phyloP scores from a whole-genome alignment of 2,797 vertebrate species.

The Enteromius argenteus region DNA sequence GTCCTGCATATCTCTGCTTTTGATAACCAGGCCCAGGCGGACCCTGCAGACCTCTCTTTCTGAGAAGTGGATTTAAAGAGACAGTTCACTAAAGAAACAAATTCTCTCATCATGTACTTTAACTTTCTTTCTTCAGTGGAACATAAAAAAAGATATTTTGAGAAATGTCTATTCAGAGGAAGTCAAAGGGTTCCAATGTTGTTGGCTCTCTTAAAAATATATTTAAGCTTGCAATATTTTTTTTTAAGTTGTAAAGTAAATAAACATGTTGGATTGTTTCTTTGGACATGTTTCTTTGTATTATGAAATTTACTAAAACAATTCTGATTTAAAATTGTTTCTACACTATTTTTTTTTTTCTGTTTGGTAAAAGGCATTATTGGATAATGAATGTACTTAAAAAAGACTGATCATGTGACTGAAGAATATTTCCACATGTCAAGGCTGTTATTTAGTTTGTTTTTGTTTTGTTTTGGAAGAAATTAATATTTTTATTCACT shows the following conservation, averaged over 20 bases:
- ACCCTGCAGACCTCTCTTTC: neutral
- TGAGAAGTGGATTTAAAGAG: constrained; percentile 11
- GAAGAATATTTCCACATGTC: neutral
- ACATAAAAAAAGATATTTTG: neutral
- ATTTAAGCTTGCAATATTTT: neutral
- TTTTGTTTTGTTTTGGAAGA: neutral
- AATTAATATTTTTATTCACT: neutral
- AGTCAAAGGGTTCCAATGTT: no score
- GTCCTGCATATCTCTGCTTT: constrained; percentile 49
- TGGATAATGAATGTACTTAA: neutral
- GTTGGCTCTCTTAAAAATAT: neutral
- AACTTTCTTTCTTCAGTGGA: neutral
- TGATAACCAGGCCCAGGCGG: constrained; percentile 19
- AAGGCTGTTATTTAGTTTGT: neutral
- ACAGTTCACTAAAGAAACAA: neutral
- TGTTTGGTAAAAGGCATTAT: neutral
- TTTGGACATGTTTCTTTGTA: neutral
- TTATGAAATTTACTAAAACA: neutral
- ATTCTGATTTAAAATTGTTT: neutral
- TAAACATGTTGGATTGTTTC: neutral
- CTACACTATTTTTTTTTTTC: neutral
- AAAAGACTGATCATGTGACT: neutral
- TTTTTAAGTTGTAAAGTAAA: neutral
- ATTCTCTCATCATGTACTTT: neutral
- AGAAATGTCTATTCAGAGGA: neutral